Evolutionary conservation across 2,797 vertebrate species (phyloP).

Genomic region (Acanthurus leucopareius): DNA sequence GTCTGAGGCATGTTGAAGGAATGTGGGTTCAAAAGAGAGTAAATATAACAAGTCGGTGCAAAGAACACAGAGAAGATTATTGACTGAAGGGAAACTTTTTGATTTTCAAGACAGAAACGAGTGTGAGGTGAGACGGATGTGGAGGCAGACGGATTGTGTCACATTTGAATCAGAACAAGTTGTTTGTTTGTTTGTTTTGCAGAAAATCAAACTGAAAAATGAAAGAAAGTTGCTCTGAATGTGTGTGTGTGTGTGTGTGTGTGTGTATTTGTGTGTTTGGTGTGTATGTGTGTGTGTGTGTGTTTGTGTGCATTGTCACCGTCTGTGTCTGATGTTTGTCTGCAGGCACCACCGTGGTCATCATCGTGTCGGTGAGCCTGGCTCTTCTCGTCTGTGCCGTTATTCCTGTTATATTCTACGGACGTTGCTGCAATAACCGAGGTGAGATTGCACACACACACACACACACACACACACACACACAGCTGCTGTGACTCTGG

Average conservation of each 20-base stretch:
- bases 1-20: background rate
- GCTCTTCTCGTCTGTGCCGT: constrained; percentile 79
- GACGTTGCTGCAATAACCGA: constrained; percentile 55
- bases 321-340: constrained; percentile 18
- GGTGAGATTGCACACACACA: constrained; percentile 48
- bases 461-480: background rate
- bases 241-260: too few species aligned
- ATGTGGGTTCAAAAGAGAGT: background rate
- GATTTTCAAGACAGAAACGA: background rate
- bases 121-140: background rate
- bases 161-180: background rate
- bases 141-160: too few species aligned
- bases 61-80: background rate
- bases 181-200: background rate
- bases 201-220: background rate
- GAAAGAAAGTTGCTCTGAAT: background rate
- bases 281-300: too few species aligned
- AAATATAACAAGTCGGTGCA: background rate
- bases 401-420: constrained; percentile 77
- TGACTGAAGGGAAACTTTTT: background rate
- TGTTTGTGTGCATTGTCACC: too few species aligned
- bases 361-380: constrained; percentile 76
- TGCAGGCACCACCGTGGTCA: constrained; percentile 74
- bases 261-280: too few species aligned
- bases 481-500: too few species aligned